Evolutionary conservation across 2,888 invertebrate species (phyloP), one percentile per base, ranked within the genome.

Genomic region (Erebia aethiops): DNA sequence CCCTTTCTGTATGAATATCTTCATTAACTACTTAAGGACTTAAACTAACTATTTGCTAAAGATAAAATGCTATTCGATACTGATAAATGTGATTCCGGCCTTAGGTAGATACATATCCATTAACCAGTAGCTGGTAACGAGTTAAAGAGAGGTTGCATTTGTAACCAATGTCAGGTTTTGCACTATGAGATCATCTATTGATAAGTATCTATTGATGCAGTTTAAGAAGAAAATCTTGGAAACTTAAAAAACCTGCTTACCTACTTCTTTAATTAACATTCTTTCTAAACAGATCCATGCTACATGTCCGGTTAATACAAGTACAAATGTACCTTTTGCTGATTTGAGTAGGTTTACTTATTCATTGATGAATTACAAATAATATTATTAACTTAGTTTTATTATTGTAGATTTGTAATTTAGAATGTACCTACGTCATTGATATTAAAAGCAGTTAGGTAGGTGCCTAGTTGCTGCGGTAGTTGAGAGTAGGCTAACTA

Each of bases 401-500:
- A 65, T 65, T 71, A 72, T 66, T 68, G 58, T 51, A 62, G 69
- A 71, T 69, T 72, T 72, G 72, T 71, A 69, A 72, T 72, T 74
- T 67, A 69, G 71, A 70, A 58, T 69, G 69, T 74, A n/a, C n/a
- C n/a, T n/a, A 74, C 74, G 74, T 74, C 74, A 74, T 74, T 71
- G 71, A 71, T 74, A 73, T 73, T 73, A 73, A 73, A 73, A 74
- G 72, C 71, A 64, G 73, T 71, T 13, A 57, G 13, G 18, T 69
- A 61, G 35, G 35, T 35, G 35, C 35, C 62, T 79, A 64, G 69
- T 61, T 69, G 61, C 67, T 80, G 75, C 79, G 67, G 72, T 82
- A 86, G 85, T 90, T 84, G 74, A 78, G 80, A 77, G 74, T 78
- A 72, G 82, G 83, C 84, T 82, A 77, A 78, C 83, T 89, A 92